Percentiles rank a stretch among this genome's conserved stretches.
These are phyloP conservation scores for Diplolepis rosae DNA, from an alignment of 2,888 invertebrate species.

Conservation along the genomic window DNA sequence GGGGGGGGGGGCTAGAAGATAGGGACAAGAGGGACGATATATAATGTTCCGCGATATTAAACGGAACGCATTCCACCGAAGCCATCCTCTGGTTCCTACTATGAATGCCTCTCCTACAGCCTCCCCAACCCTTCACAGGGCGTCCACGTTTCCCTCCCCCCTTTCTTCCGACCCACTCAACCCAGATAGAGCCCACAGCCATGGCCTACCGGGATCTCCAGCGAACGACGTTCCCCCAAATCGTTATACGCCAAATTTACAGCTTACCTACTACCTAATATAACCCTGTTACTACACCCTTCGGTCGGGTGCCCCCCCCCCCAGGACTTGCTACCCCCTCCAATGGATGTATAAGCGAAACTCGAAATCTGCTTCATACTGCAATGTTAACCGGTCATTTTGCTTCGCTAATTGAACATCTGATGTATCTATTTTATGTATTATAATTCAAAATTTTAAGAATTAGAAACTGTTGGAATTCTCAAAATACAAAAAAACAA, in stretches of 20 bases:
- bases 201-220: constrained; percentile 31
- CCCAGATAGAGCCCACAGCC: constrained; percentile 20
- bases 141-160: neutral
- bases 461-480: no score
- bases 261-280: constrained; percentile 55
- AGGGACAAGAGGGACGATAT: constrained; percentile 71
- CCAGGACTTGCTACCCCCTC: neutral
- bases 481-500: no score
- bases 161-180: neutral
- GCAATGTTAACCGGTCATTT: constrained; percentile 4
- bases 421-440: no score
- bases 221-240: constrained; percentile 54
- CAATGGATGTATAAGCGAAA: neutral
- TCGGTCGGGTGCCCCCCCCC: neutral
- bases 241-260: constrained; percentile 72
- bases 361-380: constrained; percentile 32
- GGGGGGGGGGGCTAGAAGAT: constrained; percentile 61
- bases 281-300: constrained; percentile 15
- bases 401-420: no score
- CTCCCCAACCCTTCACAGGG: neutral
- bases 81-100: constrained; percentile 61
- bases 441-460: no score
- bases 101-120: constrained; percentile 72
- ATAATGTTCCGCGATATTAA: constrained; percentile 74
- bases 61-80: constrained; percentile 73